Evolutionary conservation across 2,113 vertebrate genomes (phyloP), one percentile per base, ranked within the genome.

Genomic region (Cavia aperea): DNA sequence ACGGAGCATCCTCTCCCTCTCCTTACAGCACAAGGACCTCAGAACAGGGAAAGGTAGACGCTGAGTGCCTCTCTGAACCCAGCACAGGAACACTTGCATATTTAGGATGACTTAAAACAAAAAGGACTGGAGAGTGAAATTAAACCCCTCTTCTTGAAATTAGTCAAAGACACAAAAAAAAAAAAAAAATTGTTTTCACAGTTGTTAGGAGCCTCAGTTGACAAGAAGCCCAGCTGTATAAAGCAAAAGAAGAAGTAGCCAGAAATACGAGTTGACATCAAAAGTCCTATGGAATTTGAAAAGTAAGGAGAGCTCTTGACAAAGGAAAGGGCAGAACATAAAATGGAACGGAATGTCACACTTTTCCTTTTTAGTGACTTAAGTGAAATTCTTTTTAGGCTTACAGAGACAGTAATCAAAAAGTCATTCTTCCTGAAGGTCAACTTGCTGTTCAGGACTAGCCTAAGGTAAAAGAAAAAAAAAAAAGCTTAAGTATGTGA

Each of bases 181-280:
- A 56, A 19, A 84, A n/a, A 36, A 46, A 65, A 62, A 16, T 2
- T 95, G 88, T 94, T 95, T 95, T 95, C 86, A 96, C 93, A 96
- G 94, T 96, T 96, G 95, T 91, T 58, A 91, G 86, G 56, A 92
- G 78, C 31, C 29, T n/a, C 73, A 66, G 43, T 75, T 1, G 33
- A 94, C 79, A 95, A 95, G 78, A n/a, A 93, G 24, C 49, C 88
- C 96, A 95, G 96, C 90, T 95, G 96, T 94, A 93, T 88, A 96
- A 95, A 96, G 93, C 58, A 79, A 85, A 49, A 95, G 85, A 81
- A 90, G 94, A 93, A 79, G 75, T 85, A 14, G 1, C 18, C 89
- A n/a, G 93, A 95, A 95, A 96, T 75, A 92, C 70, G 94, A 96
- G 94, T 94, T 93, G 79, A 91, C 94, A 97, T 97, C 68, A 96